Evolutionary conservation across 2,113 vertebrate genomes (phyloP).

Genomic region (Rallus limicola): DNA sequence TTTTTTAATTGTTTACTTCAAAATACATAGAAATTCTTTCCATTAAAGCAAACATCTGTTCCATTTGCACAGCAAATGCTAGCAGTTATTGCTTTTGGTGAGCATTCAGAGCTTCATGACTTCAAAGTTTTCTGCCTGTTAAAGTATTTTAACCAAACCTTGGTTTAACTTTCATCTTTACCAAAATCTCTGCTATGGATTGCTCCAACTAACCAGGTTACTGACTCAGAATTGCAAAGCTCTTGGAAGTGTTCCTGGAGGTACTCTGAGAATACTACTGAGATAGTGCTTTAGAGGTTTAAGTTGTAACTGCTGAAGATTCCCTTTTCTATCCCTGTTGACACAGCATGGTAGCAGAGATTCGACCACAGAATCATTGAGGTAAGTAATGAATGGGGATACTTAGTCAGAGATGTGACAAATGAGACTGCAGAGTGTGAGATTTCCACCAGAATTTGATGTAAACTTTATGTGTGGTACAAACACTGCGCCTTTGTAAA

Average conservation of each 20-base stretch:
- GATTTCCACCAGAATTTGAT: background rate
- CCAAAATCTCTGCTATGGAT: background rate
- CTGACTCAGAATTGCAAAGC: background rate
- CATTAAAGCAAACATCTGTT: slow-evolving; percentile 11
- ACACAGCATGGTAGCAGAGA: background rate
- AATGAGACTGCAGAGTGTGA: background rate
- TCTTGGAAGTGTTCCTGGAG: background rate
- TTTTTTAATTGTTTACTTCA: slow-evolving; percentile 49
- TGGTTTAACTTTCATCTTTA: background rate
- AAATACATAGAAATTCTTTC: slow-evolving; percentile 36
- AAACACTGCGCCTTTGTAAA: background rate
- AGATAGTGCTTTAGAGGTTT: background rate
- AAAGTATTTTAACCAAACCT: background rate
- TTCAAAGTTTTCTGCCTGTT: background rate
- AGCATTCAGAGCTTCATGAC: background rate
- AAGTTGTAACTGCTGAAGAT: background rate
- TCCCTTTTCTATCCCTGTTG: background rate
- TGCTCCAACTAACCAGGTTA: background rate
- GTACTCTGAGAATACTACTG: background rate
- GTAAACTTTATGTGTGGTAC: background rate
- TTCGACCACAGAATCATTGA: too few relatives aligned
- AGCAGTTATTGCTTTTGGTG: background rate
- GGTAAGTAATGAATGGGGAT: too few relatives aligned
- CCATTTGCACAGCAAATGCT: background rate
- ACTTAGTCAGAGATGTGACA: background rate